These are phyloP conservation scores for Nemapogon koenigi DNA, from an alignment of 2,888 invertebrate species.

Conservation along the genomic window DNA sequence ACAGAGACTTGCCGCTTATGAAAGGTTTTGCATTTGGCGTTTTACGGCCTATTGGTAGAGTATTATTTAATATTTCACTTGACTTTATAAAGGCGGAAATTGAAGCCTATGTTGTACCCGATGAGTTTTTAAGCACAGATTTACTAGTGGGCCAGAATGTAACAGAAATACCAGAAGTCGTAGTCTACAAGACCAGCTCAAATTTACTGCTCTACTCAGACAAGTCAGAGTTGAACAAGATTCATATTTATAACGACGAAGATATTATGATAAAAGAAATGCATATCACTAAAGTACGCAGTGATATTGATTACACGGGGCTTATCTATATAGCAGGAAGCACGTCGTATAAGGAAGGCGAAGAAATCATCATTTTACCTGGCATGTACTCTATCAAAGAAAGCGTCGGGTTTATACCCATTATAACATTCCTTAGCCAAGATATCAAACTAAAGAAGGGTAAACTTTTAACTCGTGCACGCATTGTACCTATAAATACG, in stretches of 20 bases:
- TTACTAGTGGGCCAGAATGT: neutral
- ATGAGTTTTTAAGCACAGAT: neutral
- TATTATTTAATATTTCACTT: neutral
- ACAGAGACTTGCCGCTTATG: neutral
- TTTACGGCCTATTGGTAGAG: constrained; percentile 3
- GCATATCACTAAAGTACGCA: neutral
- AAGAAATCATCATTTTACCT: neutral
- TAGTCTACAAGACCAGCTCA: neutral
- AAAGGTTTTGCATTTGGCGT: neutral
- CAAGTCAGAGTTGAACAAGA: neutral
- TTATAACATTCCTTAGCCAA: neutral
- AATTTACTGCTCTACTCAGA: neutral
- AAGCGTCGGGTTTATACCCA: neutral
- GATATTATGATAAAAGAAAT: neutral
- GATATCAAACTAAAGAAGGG: neutral
- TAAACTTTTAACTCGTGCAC: neutral
- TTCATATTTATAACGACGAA: neutral
- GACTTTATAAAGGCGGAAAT: neutral
- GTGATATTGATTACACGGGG: too few species aligned
- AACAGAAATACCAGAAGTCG: neutral
- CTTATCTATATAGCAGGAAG: too few species aligned
- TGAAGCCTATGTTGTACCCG: neutral
- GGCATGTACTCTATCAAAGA: neutral
- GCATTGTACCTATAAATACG: neutral
- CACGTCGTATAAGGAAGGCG: too few species aligned